Base-by-base conservation (phyloP, 2,888 invertebrate species). In the Cryptocheilus praepositus region DNA sequence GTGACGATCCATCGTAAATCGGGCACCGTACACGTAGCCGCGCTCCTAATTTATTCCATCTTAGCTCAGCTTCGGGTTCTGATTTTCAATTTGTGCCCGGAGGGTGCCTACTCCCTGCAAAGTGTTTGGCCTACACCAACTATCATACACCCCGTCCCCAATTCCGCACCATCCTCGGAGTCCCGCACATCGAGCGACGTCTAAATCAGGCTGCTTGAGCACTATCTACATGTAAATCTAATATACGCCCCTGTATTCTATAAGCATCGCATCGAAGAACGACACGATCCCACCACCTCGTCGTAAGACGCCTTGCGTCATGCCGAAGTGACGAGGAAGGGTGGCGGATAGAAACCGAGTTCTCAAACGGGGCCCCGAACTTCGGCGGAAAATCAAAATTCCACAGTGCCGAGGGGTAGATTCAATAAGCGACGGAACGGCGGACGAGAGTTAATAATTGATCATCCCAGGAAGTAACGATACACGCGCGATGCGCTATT, bases 221-320 rank as follows among this genome's bases (percentile, higher is more conserved):
- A 79, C 85, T 82, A 86, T 86, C 86, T 86, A 85, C 85, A 86
- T 86, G 86, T 85, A 86, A 86, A 86, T 86, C 83, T 86, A 84
- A 86, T 86, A 85, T 81, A 79, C 81, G 76, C 74, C 71, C 77
- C 72, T 75, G 71, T 78, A 79, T 77, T 78, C 79, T 79, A 74
- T 76, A 80, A 73, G 70, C 71, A 62, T 71, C 76, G 66, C 53
- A 58, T 71, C 61, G 67, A 64, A 64, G 65, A 69, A 66, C 61
- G 71, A 62, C 66, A 56, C 67, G 66, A 45, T 49, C 58, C 64
- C 52, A 53, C 52, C 36, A 1, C 36, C 36, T n/a, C 36, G 36
- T 36, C 36, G 36, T 28, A n/a, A 36, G 36, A 36, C 36, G 36
- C 36, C 36, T 36, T 11, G 36, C 36, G 36, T 36, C 36, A 36